phyloP scores from a whole-genome alignment of 2,113 vertebrate species.

The Colius striatus region DNA sequence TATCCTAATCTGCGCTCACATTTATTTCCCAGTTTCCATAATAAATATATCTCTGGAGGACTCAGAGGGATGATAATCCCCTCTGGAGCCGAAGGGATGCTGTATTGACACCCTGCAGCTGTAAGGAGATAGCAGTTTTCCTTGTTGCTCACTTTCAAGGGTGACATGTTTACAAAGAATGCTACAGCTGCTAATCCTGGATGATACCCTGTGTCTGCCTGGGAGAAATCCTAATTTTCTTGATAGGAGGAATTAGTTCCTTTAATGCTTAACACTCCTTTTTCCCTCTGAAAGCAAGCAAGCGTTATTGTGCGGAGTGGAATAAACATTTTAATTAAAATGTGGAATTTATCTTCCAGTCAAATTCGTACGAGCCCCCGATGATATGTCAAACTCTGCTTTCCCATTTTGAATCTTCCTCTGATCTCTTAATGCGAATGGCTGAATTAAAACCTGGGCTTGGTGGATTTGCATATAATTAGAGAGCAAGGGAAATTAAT shows the following conservation, averaged over 20 bases:
- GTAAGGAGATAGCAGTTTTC: conserved; percentile 28
- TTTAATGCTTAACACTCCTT: conserved; percentile 57
- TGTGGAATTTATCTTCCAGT: conserved; percentile 48
- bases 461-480: conserved; percentile 73
- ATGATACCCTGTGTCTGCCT: conserved; percentile 64
- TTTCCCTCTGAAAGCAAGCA: conserved; percentile 49
- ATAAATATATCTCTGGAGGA: neutral
- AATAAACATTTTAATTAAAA: conserved; percentile 72
- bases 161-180: conserved; percentile 69
- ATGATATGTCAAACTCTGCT: neutral
- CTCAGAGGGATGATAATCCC: neutral
- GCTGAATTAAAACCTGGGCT: conserved; percentile 66
- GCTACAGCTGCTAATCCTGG: conserved; percentile 61
- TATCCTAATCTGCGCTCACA: neutral
- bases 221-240: conserved; percentile 63
- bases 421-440: conserved; percentile 62
- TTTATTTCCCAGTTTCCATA: neutral
- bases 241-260: conserved; percentile 60
- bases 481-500: conserved; percentile 66
- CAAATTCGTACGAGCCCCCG: neutral
- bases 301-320: conserved; percentile 44
- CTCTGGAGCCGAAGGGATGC: conserved; percentile 6
- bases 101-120: conserved; percentile 32
- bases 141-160: conserved; percentile 59
- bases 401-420: conserved; percentile 34